Evolutionary conservation across 2,797 vertebrate species (phyloP), one percentile per base, ranked within the genome.

Genomic region (Echiichthys vipera): DNA sequence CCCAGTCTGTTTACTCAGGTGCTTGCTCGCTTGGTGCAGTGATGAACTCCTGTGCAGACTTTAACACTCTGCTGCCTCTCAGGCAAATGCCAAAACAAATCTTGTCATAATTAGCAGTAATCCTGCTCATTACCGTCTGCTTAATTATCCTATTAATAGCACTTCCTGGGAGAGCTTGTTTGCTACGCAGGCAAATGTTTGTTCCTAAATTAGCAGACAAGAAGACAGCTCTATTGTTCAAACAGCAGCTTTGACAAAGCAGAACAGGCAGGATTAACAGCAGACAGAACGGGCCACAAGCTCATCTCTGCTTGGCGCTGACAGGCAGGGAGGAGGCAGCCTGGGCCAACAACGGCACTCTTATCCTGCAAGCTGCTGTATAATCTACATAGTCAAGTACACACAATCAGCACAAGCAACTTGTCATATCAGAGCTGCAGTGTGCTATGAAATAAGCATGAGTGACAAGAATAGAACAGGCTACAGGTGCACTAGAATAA

Each of bases 61-160:
- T 96, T 94, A 96, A 95, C 96, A 95, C 96, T 96, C 95, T 82
- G 93, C 95, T 95, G 95, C 96, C 94, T 94, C 95, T 96, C 96
- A 96, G 96, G 95, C 96, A 95, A 95, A 97, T 96, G 96, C 97
- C 96, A 98, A 98, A 97, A 97, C 97, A 98, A 98, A 98, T 96
- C 96, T 98, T 96, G 96, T 97, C 97, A 95, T 96, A 98, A 98
- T 97, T 98, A 98, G 96, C 95, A 94, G 96, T 97, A 97, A 97
- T 96, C 96, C 97, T 94, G 96, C 96, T 98, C 97, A 97, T 98
- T 97, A 98, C 95, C 86, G 93, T 94, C 96, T 97, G 97, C 96
- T 96, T 98, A 98, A 98, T 98, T 98, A 98, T 96, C 96, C 97
- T 98, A 97, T 98, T 98, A 98, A 98, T 98, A 96, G 96, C 96